phyloP scores from a whole-genome alignment of 2,113 vertebrate genomes.

The Chaetura pelagica region DNA sequence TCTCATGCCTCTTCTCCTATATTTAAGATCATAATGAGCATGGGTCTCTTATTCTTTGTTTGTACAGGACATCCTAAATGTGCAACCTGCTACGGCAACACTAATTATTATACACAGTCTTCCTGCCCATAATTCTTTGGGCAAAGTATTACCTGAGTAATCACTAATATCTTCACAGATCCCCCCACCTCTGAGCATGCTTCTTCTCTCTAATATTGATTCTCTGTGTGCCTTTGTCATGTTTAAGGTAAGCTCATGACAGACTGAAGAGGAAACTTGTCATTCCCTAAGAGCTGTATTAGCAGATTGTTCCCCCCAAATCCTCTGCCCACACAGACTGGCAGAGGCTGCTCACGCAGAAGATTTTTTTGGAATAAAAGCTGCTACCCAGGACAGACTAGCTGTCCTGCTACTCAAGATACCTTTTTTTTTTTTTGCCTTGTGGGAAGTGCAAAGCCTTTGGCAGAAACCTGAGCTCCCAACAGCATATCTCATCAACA shows the following conservation, averaged over 20 bases:
- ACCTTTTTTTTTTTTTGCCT: neutral
- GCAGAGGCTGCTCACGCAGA: neutral
- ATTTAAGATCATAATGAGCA: neutral
- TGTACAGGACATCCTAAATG: neutral
- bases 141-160: neutral
- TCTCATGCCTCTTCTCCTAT: neutral
- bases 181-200: neutral
- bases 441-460: neutral
- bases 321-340: neutral
- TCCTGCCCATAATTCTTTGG: neutral
- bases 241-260: neutral
- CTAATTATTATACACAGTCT: neutral
- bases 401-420: neutral
- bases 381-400: neutral
- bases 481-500: neutral
- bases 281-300: neutral
- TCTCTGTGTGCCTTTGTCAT: neutral
- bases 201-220: neutral
- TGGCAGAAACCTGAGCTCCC: neutral
- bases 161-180: neutral
- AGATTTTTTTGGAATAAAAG: neutral
- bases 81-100: neutral
- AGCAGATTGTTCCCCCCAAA: neutral
- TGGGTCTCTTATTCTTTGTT: neutral
- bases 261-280: neutral